These are phyloP conservation scores for Camelus bactrianus DNA, from an alignment of 2,113 vertebrate species.

Conservation along the genomic window DNA sequence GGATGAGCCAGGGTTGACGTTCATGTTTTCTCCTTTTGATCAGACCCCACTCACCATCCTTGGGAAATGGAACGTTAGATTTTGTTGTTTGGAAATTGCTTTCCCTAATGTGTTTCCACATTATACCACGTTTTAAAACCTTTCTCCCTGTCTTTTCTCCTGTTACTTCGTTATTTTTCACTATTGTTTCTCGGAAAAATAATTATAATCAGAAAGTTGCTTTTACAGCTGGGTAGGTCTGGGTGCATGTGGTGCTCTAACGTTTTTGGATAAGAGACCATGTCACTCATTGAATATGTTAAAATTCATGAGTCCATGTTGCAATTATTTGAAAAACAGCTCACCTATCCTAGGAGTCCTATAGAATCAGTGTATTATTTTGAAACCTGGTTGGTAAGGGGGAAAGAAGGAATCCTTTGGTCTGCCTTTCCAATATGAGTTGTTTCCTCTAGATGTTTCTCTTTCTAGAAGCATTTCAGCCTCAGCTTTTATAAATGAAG, in stretches of 20 bases:
- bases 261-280: neutral
- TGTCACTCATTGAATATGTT: neutral
- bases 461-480: neutral
- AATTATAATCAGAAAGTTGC: neutral
- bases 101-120: neutral
- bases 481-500: neutral
- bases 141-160: neutral
- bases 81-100: neutral
- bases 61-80: neutral
- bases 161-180: neutral
- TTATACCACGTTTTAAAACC: neutral
- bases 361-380: neutral
- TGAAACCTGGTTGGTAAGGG: neutral
- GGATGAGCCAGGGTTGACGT: neutral
- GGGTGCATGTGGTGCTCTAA: neutral
- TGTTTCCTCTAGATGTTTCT: neutral
- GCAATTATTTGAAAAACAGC: neutral
- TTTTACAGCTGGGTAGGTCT: neutral
- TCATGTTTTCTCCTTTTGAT: neutral
- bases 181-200: neutral
- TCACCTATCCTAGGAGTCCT: neutral
- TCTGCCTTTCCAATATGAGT: neutral
- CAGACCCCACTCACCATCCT: neutral
- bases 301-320: constrained; percentile 17
- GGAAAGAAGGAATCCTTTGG: neutral